Base-by-base conservation (phyloP, 1,140 invertebrate species). In the Pogonognathellus flavescens region DNA sequence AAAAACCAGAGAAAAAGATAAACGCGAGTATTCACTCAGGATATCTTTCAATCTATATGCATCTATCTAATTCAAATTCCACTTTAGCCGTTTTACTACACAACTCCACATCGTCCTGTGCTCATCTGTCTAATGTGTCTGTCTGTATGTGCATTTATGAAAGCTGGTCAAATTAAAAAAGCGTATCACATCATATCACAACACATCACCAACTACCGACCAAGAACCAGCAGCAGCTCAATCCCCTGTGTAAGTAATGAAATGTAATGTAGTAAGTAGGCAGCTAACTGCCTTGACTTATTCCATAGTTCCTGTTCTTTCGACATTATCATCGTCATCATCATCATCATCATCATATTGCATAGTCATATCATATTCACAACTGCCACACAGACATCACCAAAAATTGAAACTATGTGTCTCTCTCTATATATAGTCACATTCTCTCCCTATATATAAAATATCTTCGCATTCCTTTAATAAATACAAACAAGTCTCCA, bases 251-350 rank as follows among this genome's bases (percentile, higher is more conserved):
- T 18, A 22, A 62, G 60, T 62, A 57, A 16, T 57, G 14, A 57
- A 41, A 41, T 41, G 14, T 57, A 57, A n/a, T 57, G n/a, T 57
- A 57, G n/a, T 14, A 57, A 57, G 60, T 25, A 22, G 20, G 60
- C 20, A 20, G 60, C 60, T 70, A 70, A 70, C 66, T 70, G 66
- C 20, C 66, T 70, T 70, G 20, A 31, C 22, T 70, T 70, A 70
- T 70, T 70, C 66, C 66, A 70, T 70, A 70, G 66, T 70, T 70
- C 66, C 66, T 70, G 66, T 70, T 70, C 66, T 70, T 70, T 70
- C 25, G 66, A 70, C 22, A 13, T 25, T 70, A 25, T 70, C 66
- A 25, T 70, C 25, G 66, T 70, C 66, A 31, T 41, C 66, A 14
- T 41, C 20, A 66, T 66, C 14, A 10, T 59, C 20, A 60, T 60